Base-by-base conservation (phyloP, 2,888 invertebrate genomes). In the Amphipyra tragopoginis region DNA sequence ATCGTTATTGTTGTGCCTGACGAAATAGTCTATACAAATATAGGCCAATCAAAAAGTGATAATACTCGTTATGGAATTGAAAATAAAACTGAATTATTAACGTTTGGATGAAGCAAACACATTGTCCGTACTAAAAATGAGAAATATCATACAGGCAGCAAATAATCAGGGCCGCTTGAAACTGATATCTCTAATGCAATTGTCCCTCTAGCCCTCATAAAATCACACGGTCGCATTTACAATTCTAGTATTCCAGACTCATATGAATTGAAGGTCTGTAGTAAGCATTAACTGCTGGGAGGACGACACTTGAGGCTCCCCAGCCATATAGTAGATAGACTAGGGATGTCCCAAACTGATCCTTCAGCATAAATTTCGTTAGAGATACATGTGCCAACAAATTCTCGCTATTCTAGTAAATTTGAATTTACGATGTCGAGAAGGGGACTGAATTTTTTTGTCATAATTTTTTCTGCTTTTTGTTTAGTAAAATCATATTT, bases 341-440 rank as follows among this genome's bases (percentile, higher is more conserved):
- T 61, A 73, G 71, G 74, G 71, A 71, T 71, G 71, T 71, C 71
- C 61, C 73, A 67, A 61, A 73, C 61, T 73, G 68, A 73, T 71
- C 70, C 74, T 71, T 71, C 61, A 61, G 69, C 61, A 71, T 71
- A 71, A 61, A 71, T 73, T 73, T 73, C 43, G 56, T 73, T 57
- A 61, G 39, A 73, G 61, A 68, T 54, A 71, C 47, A 68, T 51
- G 21, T 50, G 57, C 74, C 61, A 61, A 71, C 61, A 68, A 70
- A 73, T 72, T 72, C 67, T 51, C 45, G 56, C 60, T 61, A 61
- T 73, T 73, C 61, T 57, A 68, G 40, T 66, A 59, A 61, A 61
- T 71, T 73, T 71, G 62, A 71, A 71, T 71, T 73, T 73, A 68
- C 71, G 74, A 73, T 45, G 50, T 29, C 47, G 43, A 54, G 40